A percentile compares a stretch with the other conserved stretches of the same genome.
These are phyloP conservation scores for Syritta pipiens DNA, from an alignment of 2,888 invertebrate species.

Conservation along the genomic window DNA sequence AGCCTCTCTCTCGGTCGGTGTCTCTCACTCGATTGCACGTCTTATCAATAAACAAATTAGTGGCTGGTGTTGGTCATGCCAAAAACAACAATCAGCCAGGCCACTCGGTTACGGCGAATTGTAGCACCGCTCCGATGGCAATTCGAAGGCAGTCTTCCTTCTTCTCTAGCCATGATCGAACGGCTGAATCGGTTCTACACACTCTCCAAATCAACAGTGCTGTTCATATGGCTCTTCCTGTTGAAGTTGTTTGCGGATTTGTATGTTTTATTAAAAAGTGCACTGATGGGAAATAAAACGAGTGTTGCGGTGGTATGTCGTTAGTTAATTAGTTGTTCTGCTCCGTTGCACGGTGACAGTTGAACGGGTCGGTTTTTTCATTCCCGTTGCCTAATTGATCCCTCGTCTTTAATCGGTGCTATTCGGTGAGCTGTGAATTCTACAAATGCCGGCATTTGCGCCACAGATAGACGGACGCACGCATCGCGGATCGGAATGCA, in stretches of 20 bases:
- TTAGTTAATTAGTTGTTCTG: background rate
- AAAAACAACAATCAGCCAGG: conserved; percentile 21
- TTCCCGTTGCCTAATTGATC: no score
- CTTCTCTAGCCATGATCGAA: conserved; percentile 63
- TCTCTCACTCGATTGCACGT: background rate
- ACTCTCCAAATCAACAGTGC: conserved; percentile 41
- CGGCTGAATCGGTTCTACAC: conserved; percentile 63
- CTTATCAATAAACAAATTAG: conserved; percentile 15
- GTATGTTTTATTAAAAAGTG: conserved; percentile 45
- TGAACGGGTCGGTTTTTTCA: background rate
- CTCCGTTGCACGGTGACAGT: background rate
- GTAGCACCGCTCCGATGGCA: conserved; percentile 7
- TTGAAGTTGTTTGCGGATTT: conserved; percentile 37
- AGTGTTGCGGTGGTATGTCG: conserved; percentile 47
- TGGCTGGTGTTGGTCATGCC: conserved; percentile 14
- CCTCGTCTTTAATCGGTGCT: conserved; percentile 29
- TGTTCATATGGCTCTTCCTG: conserved; percentile 42
- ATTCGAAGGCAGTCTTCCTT: conserved; percentile 37
- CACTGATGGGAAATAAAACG: conserved; percentile 54
- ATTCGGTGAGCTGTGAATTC: conserved; percentile 27
- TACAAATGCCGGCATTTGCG: conserved; percentile 19
- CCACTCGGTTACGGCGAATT: conserved; percentile 58
- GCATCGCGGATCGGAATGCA: conserved; percentile 11
- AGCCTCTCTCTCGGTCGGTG: background rate
- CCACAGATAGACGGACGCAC: conserved; percentile 10